Evolutionary conservation across 2,888 invertebrate genomes (phyloP).

Genomic region (Cacoxenus indagator): DNA sequence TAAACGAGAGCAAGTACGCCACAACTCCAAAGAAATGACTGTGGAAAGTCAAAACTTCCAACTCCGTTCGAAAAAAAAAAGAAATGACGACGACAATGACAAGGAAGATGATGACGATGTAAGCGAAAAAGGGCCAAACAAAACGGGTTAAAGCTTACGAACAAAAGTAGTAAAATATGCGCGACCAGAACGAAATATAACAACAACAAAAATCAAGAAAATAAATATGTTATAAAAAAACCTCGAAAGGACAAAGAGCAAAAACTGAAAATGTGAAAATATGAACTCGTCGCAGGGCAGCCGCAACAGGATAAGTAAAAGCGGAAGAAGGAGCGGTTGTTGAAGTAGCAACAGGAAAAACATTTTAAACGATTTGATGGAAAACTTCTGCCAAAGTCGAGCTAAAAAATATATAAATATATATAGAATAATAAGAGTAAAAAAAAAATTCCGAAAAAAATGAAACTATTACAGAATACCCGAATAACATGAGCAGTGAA

Average conservation of each 20-base stretch:
- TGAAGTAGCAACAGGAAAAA: constrained; percentile 46
- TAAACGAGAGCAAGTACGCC: neutral
- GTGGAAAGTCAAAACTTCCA: constrained; percentile 10
- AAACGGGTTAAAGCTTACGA: constrained; percentile 36
- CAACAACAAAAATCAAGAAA: constrained; percentile 17
- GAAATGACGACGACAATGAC: constrained; percentile 23
- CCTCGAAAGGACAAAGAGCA: constrained; percentile 38
- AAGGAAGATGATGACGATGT: constrained; percentile 18
- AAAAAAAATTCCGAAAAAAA: neutral
- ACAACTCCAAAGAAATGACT: constrained; percentile 1
- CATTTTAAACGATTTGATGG: constrained; percentile 56
- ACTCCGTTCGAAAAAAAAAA: constrained; percentile 26
- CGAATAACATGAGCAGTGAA: constrained; percentile 41
- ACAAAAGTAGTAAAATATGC: constrained; percentile 58
- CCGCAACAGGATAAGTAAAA: too few species aligned
- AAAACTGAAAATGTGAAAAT: constrained; percentile 10
- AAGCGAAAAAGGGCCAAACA: constrained; percentile 30
- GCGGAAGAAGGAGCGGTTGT: too few species aligned
- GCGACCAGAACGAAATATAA: constrained; percentile 2
- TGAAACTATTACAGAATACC: neutral
- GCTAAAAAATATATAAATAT: neutral
- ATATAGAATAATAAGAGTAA: neutral
- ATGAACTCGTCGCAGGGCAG: constrained; percentile 3
- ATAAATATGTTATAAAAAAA: too few species aligned
- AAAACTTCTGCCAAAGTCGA: constrained; percentile 39